phyloP scores from a whole-genome alignment of 1,140 invertebrate species.

The Eubasilissa regina region DNA sequence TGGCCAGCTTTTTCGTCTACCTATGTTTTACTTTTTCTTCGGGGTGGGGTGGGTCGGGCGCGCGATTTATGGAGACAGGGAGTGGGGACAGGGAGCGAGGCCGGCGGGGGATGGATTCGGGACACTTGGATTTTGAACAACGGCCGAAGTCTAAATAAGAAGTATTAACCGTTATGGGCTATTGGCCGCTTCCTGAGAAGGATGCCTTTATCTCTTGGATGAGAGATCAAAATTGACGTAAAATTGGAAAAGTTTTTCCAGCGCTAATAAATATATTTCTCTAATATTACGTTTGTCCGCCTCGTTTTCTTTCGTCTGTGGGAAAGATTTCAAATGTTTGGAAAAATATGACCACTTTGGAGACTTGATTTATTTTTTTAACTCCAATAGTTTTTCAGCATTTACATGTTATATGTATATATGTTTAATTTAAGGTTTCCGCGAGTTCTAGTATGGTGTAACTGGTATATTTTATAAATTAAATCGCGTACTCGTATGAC shows the following conservation, averaged over 20 bases:
- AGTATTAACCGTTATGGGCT: slow-evolving; percentile 54
- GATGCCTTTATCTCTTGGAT: slow-evolving; percentile 48
- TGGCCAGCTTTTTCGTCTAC: slow-evolving; percentile 38
- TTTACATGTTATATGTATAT: too few relatives aligned
- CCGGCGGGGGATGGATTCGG: slow-evolving; percentile 34
- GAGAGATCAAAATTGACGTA: slow-evolving; percentile 57
- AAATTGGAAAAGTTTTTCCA: slow-evolving; percentile 57
- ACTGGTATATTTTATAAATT: too few relatives aligned
- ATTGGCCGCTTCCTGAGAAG: slow-evolving; percentile 56
- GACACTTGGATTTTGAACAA: slow-evolving; percentile 55
- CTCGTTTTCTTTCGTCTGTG: slow-evolving; percentile 51
- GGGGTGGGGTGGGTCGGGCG: slow-evolving; percentile 18
- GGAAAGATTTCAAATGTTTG: too few relatives aligned
- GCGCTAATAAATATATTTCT: slow-evolving; percentile 44
- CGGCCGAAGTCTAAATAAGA: slow-evolving; percentile 39
- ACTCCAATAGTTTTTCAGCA: too few relatives aligned
- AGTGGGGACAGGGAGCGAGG: not conserved
- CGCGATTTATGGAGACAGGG: slow-evolving; percentile 21
- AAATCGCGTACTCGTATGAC: too few relatives aligned
- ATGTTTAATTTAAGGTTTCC: too few relatives aligned
- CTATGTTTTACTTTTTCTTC: slow-evolving; percentile 62
- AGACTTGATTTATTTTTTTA: too few relatives aligned
- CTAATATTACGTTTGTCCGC: slow-evolving; percentile 50
- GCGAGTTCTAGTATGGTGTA: too few relatives aligned
- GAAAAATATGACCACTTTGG: too few relatives aligned